phyloP scores from a whole-genome alignment of 2,113 vertebrate genomes.

The Cyanoliseus patagonus region DNA sequence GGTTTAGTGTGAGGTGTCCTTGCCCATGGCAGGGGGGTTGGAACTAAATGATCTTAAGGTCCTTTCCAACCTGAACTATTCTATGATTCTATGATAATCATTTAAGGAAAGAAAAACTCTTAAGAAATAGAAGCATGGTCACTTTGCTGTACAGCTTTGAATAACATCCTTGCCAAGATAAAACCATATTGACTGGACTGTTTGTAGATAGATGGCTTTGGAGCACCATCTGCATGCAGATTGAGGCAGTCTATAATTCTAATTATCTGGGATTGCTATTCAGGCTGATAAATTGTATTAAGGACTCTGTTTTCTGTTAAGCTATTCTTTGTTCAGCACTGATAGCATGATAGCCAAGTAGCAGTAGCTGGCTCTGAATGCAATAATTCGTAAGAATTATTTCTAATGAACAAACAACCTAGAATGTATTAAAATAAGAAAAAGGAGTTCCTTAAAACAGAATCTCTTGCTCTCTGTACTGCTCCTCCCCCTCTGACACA shows the following conservation, averaged over 20 bases:
- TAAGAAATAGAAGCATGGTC: not conserved
- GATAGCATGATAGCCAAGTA: conserved; percentile 43
- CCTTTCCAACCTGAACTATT: too few relatives aligned
- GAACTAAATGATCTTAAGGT: too few relatives aligned
- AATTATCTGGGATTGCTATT: conserved; percentile 21
- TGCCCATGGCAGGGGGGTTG: too few relatives aligned
- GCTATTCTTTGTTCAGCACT: not conserved
- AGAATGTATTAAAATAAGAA: not conserved
- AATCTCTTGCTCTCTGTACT: not conserved
- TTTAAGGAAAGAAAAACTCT: not conserved
- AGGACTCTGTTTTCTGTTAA: conserved; percentile 45
- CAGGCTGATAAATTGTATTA: conserved; percentile 16
- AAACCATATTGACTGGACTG: conserved; percentile 2
- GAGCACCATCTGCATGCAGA: conserved; percentile 25
- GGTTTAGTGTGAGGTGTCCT: too few relatives aligned
- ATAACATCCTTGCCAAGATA: conserved; percentile 1
- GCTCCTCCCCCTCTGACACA: not conserved
- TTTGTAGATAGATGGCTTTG: conserved; percentile 7
- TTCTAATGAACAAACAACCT: conserved; percentile 32
- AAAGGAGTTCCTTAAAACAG: not conserved
- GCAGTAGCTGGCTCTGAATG: not conserved
- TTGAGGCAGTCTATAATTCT: not conserved
- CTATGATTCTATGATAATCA: not conserved
- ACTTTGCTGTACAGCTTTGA: conserved; percentile 5
- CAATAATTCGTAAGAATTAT: conserved; percentile 29